Evolutionary conservation across 2,888 invertebrate genomes (phyloP), one percentile per base, ranked within the genome.

Genomic region (Cyrtodaria siliqua): DNA sequence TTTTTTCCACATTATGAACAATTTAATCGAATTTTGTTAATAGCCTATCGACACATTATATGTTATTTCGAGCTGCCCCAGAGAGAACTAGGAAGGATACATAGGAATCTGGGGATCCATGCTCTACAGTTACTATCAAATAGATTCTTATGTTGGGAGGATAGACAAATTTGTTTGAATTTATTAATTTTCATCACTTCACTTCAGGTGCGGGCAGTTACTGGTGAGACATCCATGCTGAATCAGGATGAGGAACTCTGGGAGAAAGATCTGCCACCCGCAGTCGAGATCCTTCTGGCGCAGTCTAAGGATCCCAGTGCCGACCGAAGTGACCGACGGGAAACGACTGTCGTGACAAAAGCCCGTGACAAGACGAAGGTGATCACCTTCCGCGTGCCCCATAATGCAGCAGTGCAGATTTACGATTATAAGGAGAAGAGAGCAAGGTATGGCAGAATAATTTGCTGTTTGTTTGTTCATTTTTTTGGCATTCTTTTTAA

Each of bases 371-470:
- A 92, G 79, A 93, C 92, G 0, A 79, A 86, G 33, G 93, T 94
- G 2, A 89, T 94, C 16, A 91, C 92, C 1, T 93, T 93, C 86
- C 88, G 94, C 66, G 94, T 94, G 12, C 94, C 94, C 20, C 94
- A 94, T 86, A 94, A 94, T 89, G 94, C 94, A 12, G 93, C 93
- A 57, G 94, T 94, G 14, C 94, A 94, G 88, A 93, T 94, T 50
- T 94, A 94, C 85, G 94, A 94, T 82, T 94, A 94, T 85, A 94
- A 94, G 81, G 93, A 93, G 71, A 94, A 94, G 85, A 93, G 92
- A 86, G 93, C 94, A 12, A 89, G 92, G 92, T 92, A 66, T 26
- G 33, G 4, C 12, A 33, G 12, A 8, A 33, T 12, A 12, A 33
- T 33, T 33, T 4, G 4, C 33, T 33, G 12, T 8, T 8, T 33